These are phyloP conservation scores for Saturnia pavonia DNA, from an alignment of 2,888 invertebrate species.

Conservation along the genomic window DNA sequence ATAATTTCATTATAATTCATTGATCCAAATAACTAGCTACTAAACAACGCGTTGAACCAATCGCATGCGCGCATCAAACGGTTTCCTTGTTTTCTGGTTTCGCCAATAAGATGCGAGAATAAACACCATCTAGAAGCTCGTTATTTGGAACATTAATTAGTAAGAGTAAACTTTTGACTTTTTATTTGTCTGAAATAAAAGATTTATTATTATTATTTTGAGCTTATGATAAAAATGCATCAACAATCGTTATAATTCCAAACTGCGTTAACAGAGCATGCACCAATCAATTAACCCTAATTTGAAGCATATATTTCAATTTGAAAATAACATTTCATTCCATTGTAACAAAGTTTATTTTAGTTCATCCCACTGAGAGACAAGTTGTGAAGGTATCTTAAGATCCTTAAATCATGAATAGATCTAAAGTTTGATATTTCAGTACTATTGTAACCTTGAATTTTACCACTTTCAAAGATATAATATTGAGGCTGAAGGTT, in stretches of 20 bases:
- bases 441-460: not conserved
- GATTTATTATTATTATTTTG: no score
- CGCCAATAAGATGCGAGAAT: not conserved
- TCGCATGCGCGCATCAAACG: not conserved
- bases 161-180: slow-evolving; percentile 18
- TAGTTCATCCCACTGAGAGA: not conserved
- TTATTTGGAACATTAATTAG: not conserved
- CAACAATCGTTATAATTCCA: slow-evolving; percentile 23
- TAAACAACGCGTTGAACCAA: not conserved
- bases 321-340: not conserved
- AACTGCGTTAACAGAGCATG: slow-evolving; percentile 16
- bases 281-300: slow-evolving; percentile 14
- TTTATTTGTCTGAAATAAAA: no score
- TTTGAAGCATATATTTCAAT: not conserved
- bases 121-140: not conserved
- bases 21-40: not conserved
- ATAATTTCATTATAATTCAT: slow-evolving; percentile 10
- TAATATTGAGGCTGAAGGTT: not conserved
- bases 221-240: slow-evolving; percentile 21
- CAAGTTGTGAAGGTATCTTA: not conserved
- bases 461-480: not conserved
- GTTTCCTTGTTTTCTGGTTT: not conserved
- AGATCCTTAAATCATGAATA: not conserved
- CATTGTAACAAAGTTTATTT: not conserved
- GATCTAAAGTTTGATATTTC: not conserved